Percentiles rank a stretch among this genome's conserved stretches.
phyloP scores from a whole-genome alignment of 2,113 vertebrate species.

The Clarias batrachus region DNA sequence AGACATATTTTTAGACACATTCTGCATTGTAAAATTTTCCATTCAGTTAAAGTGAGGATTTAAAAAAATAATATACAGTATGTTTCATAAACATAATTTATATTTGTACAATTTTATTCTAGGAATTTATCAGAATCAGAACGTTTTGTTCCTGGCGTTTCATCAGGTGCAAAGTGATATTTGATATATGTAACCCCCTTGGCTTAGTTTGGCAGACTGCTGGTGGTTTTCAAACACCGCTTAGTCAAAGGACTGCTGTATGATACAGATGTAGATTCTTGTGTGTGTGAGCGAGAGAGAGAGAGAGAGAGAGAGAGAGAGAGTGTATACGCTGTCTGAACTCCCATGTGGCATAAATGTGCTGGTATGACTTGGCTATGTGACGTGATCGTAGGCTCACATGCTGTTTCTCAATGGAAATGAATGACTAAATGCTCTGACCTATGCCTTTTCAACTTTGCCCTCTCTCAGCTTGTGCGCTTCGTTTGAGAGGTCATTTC shows the following conservation, averaged over 20 bases:
- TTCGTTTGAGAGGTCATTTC: conserved; percentile 36
- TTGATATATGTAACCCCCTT: too few species aligned
- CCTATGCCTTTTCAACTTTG: conserved; percentile 51
- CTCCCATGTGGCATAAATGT: conserved; percentile 10
- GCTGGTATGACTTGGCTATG: conserved; percentile 5
- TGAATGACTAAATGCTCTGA: conserved; percentile 48
- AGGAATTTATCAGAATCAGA: neutral
- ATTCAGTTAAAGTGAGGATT: neutral
- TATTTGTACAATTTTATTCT: neutral
- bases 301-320: neutral
- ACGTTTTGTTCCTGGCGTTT: neutral
- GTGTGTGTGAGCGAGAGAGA: neutral
- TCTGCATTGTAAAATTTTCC: neutral
- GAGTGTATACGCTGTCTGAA: neutral
- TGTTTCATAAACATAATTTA: neutral
- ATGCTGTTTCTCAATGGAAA: conserved; percentile 39
- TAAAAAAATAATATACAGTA: neutral
- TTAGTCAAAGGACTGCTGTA: neutral
- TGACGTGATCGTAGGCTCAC: conserved; percentile 9
- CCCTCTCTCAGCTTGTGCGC: conserved; percentile 42
- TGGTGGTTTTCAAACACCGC: too few species aligned
- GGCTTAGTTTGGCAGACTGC: neutral
- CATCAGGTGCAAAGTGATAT: neutral
- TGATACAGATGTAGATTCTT: neutral
- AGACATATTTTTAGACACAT: neutral